phyloP scores from a whole-genome alignment of 2,888 invertebrate species.

The Drosophila monieri region DNA sequence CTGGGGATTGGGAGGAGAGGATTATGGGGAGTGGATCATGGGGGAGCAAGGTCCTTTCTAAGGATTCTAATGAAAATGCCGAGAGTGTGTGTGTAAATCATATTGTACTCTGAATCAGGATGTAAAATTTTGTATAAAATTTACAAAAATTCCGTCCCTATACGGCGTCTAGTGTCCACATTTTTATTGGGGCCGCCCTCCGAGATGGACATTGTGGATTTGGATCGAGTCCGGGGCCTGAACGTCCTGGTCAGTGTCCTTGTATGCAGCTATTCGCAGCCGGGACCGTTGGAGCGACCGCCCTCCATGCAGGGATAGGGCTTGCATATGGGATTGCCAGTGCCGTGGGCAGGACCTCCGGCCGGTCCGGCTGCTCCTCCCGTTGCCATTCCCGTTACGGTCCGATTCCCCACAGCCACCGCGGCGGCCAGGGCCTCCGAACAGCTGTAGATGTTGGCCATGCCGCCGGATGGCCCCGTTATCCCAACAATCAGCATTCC shows the following conservation, averaged over 20 bases:
- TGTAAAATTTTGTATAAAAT: neutral
- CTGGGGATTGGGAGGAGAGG: no score
- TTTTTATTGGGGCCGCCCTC: no score
- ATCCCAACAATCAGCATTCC: conserved; percentile 27
- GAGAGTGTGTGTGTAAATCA: neutral
- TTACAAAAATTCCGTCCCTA: neutral
- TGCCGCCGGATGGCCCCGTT: conserved; percentile 17
- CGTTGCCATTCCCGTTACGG: conserved; percentile 1
- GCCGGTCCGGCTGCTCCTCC: neutral
- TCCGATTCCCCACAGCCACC: neutral
- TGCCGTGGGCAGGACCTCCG: neutral
- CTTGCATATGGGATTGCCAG: neutral
- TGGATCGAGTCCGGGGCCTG: neutral
- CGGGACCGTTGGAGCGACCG: neutral
- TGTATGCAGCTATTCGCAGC: neutral
- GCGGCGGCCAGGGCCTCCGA: conserved; percentile 13
- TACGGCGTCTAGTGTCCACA: no score
- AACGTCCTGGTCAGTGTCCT: neutral
- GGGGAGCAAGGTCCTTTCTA: neutral
- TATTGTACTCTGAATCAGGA: neutral
- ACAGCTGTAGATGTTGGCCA: conserved; percentile 26
- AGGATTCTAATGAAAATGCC: neutral
- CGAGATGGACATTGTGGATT: no score
- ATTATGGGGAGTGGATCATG: neutral
- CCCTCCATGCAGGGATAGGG: conserved; percentile 28